phyloP scores from a whole-genome alignment of 2,888 invertebrate genomes.

The Anthrax anthrax region DNA sequence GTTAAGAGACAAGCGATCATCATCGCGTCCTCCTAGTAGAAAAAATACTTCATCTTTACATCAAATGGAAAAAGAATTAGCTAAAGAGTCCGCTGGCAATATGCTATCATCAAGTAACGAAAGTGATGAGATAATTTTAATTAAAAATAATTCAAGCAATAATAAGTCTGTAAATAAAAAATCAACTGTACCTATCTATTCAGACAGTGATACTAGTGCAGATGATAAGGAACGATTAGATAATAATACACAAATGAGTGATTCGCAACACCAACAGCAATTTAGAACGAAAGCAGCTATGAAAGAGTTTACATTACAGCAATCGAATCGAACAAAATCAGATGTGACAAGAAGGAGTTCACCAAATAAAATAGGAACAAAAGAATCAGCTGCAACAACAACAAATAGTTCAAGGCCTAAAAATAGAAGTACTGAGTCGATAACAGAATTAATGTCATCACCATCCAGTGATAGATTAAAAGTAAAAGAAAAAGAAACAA shows the following conservation, averaged over 20 bases:
- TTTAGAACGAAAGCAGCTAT: conserved; percentile 72
- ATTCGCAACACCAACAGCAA: conserved; percentile 49
- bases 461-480: conserved; percentile 17
- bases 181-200: conserved; percentile 63
- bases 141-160: conserved; percentile 24
- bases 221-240: conserved; percentile 39
- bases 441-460: background rate
- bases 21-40: background rate
- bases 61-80: conserved; percentile 62
- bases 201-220: conserved; percentile 49
- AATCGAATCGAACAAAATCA: background rate
- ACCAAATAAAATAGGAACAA: background rate
- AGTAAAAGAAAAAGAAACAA: conserved; percentile 3
- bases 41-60: conserved; percentile 44
- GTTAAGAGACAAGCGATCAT: too few relatives aligned
- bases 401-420: background rate
- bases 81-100: conserved; percentile 37
- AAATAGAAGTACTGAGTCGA: background rate
- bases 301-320: conserved; percentile 57
- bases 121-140: conserved; percentile 63
- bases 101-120: conserved; percentile 70
- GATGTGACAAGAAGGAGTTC: background rate
- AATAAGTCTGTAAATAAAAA: conserved; percentile 33
- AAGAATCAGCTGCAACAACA: background rate
- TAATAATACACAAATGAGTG: conserved; percentile 45